Percentiles rank a stretch among this genome's conserved stretches.
Evolutionary conservation across 2,113 vertebrate genomes (phyloP).

Genomic region (Leucopsar rothschildi): DNA sequence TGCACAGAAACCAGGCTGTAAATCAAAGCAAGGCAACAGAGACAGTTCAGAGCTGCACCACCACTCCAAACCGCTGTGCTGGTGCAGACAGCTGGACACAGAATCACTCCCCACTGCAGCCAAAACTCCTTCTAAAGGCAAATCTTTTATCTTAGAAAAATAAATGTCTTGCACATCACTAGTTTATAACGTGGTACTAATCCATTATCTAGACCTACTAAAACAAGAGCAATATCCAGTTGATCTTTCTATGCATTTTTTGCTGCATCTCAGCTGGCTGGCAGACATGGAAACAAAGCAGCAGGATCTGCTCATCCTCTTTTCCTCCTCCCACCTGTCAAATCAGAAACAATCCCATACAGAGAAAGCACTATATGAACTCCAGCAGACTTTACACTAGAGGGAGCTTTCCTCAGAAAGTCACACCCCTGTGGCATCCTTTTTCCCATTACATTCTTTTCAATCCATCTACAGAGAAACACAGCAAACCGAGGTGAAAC

Average conservation of each 20-base stretch:
- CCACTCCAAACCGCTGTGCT: fast-evolving
- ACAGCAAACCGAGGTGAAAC: neutral
- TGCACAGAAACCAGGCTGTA: fast-evolving
- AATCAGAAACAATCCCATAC: neutral
- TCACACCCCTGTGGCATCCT: neutral
- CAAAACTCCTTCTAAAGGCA: neutral
- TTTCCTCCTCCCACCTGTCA: neutral
- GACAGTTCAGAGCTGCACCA: neutral
- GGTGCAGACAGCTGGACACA: neutral
- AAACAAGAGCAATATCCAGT: neutral
- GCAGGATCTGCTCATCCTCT: neutral
- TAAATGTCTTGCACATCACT: neutral
- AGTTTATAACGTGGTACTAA: neutral
- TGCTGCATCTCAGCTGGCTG: neutral
- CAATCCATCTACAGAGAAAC: neutral
- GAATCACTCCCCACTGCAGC: neutral
- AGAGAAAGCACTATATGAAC: neutral
- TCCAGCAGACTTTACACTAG: constrained; percentile 2
- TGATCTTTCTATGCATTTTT: neutral
- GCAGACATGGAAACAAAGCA: neutral
- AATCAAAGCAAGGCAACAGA: neutral
- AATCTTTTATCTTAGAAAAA: neutral
- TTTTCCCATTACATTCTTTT: neutral
- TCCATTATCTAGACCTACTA: neutral
- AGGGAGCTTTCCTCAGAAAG: constrained; percentile 16